Evolutionary conservation across 2,888 invertebrate species (phyloP), one percentile per base, ranked within the genome.

Genomic region (Hirtodrosophila histrioides): DNA sequence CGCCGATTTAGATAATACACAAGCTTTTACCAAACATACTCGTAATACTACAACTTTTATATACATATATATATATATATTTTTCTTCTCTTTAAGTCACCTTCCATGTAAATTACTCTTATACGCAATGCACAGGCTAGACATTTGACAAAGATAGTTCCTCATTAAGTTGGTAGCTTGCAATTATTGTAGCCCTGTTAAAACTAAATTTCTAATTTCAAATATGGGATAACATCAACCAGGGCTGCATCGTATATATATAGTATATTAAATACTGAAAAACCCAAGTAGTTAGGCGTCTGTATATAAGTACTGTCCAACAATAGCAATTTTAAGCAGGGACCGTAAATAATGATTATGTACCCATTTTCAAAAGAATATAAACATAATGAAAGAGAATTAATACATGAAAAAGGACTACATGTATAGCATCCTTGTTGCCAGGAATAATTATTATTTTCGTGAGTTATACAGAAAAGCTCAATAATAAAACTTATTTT

Each of bases 51-150:
- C n/a, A 24, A 63, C 12, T 11, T 54, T 24, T 41, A 53, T 31
- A 53, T n/a, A 57, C 2, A 33, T 17, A 60, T 54, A 12, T 41
- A 53, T 31, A 53, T n/a, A 57, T 17, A 33, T 17, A 60, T 40
- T 44, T 50, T 41, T 37, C 29, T 31, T 51, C 73, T 69, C 53
- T 53, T 45, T 58, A 50, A 66, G 67, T 41, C 68, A 73, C 68
- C 31, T 48, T 50, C 27, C 54, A n/a, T 50, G n/a, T 44, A 57
- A 64, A 37, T 9, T 7, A 60, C 8, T 27, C 29, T 12, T 72
- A 64, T 37, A 48, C 43, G 54, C 60, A 69, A 46, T 43, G 75
- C 71, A 75, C 49, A 69, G 71, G 70, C 37, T 37, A 57, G 43
- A 35, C 24, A 33, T 27, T 24, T 12, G n/a, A 24, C 17, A 0